Conservation (phyloP, 2,113 vertebrate genomes). For the Fregata magnificens region DNA sequence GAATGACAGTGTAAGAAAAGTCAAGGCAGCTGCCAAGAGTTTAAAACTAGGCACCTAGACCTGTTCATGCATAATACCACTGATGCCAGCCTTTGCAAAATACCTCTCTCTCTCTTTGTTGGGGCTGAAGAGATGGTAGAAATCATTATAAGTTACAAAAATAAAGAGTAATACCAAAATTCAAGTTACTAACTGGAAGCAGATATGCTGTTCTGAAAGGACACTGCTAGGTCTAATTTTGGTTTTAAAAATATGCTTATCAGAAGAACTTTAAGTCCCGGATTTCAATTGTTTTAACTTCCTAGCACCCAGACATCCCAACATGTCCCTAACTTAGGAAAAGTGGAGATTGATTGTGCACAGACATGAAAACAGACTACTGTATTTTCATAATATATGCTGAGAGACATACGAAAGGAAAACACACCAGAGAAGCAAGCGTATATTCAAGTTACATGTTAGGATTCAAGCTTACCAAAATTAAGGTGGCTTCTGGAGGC, state of each 20-base stretch:
- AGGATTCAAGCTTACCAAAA: constrained; percentile 45
- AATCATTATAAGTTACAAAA: neutral
- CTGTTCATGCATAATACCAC: neutral
- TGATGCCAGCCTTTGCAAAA: neutral
- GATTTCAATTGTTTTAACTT: neutral
- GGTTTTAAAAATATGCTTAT: neutral
- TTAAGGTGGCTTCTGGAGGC: constrained; percentile 17
- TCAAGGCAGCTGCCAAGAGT: constrained; percentile 1
- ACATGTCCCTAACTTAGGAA: neutral
- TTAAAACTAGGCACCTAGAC: neutral
- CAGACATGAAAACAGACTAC: neutral
- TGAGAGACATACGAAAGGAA: neutral
- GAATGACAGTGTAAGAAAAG: constrained; percentile 16
- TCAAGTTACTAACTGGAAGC: neutral
- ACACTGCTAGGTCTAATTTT: neutral
- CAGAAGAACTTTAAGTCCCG: neutral
- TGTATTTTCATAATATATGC: neutral
- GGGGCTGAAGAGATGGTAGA: neutral
- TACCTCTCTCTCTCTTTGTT: neutral
- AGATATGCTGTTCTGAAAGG: neutral
- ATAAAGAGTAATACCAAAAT: neutral
- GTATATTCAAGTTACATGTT: neutral
- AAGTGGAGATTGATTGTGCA: neutral
- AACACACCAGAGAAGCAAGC: neutral
- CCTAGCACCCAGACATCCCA: neutral